phyloP scores from a whole-genome alignment of 2,113 vertebrate species.

The Rhegmatorhina hoffmannsi region DNA sequence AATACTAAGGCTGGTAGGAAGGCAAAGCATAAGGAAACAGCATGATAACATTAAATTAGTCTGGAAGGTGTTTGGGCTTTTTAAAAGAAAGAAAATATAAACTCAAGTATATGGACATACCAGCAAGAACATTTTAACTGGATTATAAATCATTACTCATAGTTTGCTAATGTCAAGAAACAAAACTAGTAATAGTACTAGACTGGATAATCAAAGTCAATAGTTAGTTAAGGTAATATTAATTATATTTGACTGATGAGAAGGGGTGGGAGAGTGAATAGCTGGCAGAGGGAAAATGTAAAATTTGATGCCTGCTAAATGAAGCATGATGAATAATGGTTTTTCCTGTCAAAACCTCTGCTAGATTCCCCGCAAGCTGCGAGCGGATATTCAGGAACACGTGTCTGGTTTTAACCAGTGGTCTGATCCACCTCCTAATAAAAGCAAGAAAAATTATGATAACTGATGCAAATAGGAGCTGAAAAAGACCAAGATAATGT shows the following conservation, averaged over 20 bases:
- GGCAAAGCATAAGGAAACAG: neutral
- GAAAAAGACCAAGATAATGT: slow-evolving; percentile 2
- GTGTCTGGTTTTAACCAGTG: slow-evolving; percentile 2
- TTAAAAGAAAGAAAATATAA: neutral
- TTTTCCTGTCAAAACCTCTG: slow-evolving; percentile 57
- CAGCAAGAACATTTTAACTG: neutral
- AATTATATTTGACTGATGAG: slow-evolving; percentile 65
- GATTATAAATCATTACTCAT: slow-evolving; percentile 35
- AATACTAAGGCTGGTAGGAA: neutral
- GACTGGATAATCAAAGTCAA: slow-evolving; percentile 53
- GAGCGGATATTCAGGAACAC: neutral
- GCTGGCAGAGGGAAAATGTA: slow-evolving; percentile 61
- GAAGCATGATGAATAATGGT: slow-evolving; percentile 64
- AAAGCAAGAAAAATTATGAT: neutral
- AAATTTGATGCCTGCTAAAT: slow-evolving; percentile 66
- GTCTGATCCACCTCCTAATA: slow-evolving; percentile 4
- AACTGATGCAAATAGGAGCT: slow-evolving; percentile 10
- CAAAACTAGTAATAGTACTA: slow-evolving; percentile 34
- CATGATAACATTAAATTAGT: neutral
- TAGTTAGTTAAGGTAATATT: slow-evolving; percentile 59
- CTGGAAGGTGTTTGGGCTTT: neutral
- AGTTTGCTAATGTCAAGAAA: slow-evolving; percentile 39
- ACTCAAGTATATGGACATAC: neutral
- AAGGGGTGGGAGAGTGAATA: slow-evolving; percentile 42
- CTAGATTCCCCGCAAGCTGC: slow-evolving; percentile 33